Evolutionary conservation across 2,113 vertebrate species (phyloP), one percentile per base, ranked within the genome.

Genomic region (Chaetura pelagica): DNA sequence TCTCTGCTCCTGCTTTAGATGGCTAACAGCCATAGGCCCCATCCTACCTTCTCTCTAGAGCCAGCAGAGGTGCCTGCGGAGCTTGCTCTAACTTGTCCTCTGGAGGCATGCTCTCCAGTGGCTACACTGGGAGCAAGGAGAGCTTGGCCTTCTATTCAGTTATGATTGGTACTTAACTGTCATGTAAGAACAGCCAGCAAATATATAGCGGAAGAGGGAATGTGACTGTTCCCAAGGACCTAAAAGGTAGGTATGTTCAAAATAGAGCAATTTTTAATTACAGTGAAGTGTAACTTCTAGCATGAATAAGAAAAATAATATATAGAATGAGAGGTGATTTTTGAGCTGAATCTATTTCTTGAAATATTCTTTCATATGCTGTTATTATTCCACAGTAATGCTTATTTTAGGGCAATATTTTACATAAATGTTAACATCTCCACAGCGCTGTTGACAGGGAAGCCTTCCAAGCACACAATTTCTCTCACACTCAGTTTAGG

Each of bases 311-410:
- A 87, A 92, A 84, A 94, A 87, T 67, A 95, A 49, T 68, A 83
- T 7, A n/a, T 52, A 72, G 90, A 90, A 88, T 19, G 52, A 93
- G 66, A 54, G 44, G 26, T 64, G 61, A 81, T 93, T 90, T 96
- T 89, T 92, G 90, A 92, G 64, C 62, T 52, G 79, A 90, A 83
- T 64, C 61, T 89, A 15, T 86, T 90, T 81, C 62, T 92, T 94
- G 80, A 84, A 73, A 74, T 75, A 92, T 42, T 88, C 72, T 92
- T 46, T 80, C 66, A 68, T 66, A 76, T 27, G 34, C 71, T 58
- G 51, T 62, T 91, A 72, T 52, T 91, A 94, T 84, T 93, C 32
- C 55, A 90, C 59, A 59, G 90, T 58, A 79, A 91, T 71, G 68
- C 35, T 93, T 91, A 71, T 92, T 90, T 90, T 11, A 77, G 68